phyloP scores from a whole-genome alignment of 2,113 vertebrate species.

The Pterocles burchelli region DNA sequence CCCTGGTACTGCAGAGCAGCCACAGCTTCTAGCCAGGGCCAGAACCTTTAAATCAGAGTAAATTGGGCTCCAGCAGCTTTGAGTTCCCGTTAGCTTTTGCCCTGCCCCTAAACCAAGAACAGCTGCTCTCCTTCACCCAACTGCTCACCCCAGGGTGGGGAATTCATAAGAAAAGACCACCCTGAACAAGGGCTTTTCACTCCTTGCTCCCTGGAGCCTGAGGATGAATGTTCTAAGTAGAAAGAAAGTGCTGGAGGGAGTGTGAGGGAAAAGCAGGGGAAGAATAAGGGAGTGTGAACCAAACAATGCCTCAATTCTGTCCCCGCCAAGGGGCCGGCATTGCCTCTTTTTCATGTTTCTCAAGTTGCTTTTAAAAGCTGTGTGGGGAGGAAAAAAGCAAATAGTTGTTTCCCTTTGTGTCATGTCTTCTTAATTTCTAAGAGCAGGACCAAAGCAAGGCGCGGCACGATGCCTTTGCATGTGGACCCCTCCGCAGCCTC shows the following conservation, averaged over 20 bases:
- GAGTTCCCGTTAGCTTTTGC: slow-evolving; percentile 30
- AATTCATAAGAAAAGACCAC: slow-evolving; percentile 72
- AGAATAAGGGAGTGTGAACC: slow-evolving; percentile 32
- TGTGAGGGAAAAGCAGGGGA: not conserved
- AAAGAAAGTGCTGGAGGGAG: slow-evolving; percentile 55
- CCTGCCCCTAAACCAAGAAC: slow-evolving; percentile 65
- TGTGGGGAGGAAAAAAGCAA: not conserved
- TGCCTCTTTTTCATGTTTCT: slow-evolving; percentile 37
- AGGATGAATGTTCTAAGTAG: slow-evolving; percentile 38
- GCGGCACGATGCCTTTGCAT: not conserved
- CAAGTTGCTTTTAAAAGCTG: slow-evolving; percentile 26
- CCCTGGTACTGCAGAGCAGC: not conserved
- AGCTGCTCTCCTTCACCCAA: slow-evolving; percentile 75
- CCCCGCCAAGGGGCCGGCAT: not conserved
- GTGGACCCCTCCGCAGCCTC: not conserved
- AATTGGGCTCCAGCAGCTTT: not conserved
- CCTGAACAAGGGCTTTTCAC: slow-evolving; percentile 68
- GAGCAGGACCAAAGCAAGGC: not conserved
- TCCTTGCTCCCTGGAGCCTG: slow-evolving; percentile 40
- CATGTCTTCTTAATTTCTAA: slow-evolving; percentile 18
- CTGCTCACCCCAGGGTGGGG: slow-evolving; percentile 50
- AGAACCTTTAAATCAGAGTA: slow-evolving; percentile 37
- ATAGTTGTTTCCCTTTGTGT: slow-evolving; percentile 29
- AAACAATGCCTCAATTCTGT: slow-evolving; percentile 49
- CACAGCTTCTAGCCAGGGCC: not conserved